Conservation (phyloP, 2,797 vertebrate species). For the Phrynocephalus forsythii region DNA sequence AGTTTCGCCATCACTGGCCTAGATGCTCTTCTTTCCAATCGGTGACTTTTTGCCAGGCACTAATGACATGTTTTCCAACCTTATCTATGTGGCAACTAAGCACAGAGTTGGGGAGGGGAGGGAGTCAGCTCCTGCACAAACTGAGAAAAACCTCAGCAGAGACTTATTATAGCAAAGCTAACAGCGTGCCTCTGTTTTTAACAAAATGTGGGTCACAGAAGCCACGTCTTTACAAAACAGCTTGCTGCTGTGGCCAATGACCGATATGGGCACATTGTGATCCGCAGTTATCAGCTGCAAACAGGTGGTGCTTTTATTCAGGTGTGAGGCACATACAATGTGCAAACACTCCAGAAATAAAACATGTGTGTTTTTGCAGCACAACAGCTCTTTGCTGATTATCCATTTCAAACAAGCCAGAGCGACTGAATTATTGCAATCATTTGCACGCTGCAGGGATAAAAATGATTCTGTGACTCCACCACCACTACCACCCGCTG, state of each 20-base stretch:
- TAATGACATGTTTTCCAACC: conserved; percentile 31
- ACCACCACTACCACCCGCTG: background rate
- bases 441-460: conserved; percentile 28
- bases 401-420: conserved; percentile 68
- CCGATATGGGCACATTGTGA: conserved; percentile 39
- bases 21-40: background rate
- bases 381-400: conserved; percentile 65
- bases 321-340: conserved; percentile 55
- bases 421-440: conserved; percentile 59
- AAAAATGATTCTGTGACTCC: conserved; percentile 61
- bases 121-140: background rate
- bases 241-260: conserved; percentile 50
- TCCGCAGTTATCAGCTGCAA: conserved; percentile 60
- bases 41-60: background rate
- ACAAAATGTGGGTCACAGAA: conserved; percentile 49
- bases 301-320: conserved; percentile 67
- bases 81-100: background rate
- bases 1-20: background rate
- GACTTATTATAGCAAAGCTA: conserved; percentile 44
- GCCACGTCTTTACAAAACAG: conserved; percentile 43
- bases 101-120: background rate
- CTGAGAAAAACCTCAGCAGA: conserved; percentile 52
- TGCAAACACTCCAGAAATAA: conserved; percentile 72
- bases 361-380: conserved; percentile 63
- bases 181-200: conserved; percentile 40